These are phyloP conservation scores for Monodelphis domestica DNA, from an alignment of 2,797 vertebrate genomes.

Conservation along the genomic window DNA sequence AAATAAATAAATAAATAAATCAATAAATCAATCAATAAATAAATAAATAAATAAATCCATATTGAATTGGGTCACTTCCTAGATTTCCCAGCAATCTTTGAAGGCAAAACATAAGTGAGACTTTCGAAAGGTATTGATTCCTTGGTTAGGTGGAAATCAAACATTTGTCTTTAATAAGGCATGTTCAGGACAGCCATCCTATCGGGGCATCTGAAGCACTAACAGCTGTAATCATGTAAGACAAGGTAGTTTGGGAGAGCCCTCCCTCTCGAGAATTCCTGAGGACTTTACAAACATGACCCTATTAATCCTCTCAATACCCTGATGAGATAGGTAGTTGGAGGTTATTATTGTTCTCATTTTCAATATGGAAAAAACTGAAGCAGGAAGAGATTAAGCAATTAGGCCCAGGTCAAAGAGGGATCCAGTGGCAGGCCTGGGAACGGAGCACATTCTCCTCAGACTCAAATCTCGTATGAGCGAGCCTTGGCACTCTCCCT, in stretches of 20 bases:
- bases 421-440: constrained; percentile 62
- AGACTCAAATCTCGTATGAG: constrained; percentile 59
- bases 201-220: constrained; percentile 33
- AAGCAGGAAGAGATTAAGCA: constrained; percentile 71
- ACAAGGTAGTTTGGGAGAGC: constrained; percentile 23
- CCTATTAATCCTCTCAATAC: constrained; percentile 73
- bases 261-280: constrained; percentile 64
- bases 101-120: not conserved
- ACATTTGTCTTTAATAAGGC: not conserved
- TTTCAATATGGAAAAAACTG: constrained; percentile 72
- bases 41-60: not conserved
- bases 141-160: constrained; percentile 30
- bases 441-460: constrained; percentile 68
- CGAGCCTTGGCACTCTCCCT: not conserved
- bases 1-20: no score
- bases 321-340: constrained; percentile 69
- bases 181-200: not conserved
- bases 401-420: constrained; percentile 73
- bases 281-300: constrained; percentile 72
- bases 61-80: not conserved
- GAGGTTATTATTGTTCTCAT: constrained; percentile 67
- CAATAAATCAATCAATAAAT: no score
- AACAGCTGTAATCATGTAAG: constrained; percentile 19
- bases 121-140: constrained; percentile 40
- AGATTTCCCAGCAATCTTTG: not conserved